These are phyloP conservation scores for Tyrophagus putrescentiae DNA, from an alignment of 1,140 invertebrate species.

Conservation along the genomic window DNA sequence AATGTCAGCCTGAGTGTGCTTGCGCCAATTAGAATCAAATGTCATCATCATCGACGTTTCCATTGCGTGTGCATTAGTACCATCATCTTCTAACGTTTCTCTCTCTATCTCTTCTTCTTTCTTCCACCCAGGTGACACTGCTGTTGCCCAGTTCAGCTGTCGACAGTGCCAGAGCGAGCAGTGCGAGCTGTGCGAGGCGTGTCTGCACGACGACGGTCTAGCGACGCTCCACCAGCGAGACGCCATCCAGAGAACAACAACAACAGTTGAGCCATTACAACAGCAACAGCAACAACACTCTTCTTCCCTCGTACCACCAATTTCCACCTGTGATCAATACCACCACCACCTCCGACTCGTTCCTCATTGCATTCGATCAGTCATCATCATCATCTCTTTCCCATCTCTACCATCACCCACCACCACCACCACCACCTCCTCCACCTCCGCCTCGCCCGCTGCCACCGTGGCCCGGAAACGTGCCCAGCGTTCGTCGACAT, in stretches of 20 bases:
- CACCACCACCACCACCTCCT: slow-evolving; percentile 1
- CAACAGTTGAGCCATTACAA: too few species aligned
- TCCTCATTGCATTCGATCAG: neutral
- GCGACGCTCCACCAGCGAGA: neutral
- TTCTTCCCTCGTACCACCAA: too few species aligned
- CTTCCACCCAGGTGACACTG: too few species aligned
- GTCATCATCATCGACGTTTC: too few species aligned
- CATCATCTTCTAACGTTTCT: too few species aligned
- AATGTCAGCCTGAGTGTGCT: too few species aligned
- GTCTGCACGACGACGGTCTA: slow-evolving; percentile 32
- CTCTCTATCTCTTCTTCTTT: too few species aligned
- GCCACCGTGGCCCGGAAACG: neutral
- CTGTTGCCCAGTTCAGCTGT: slow-evolving; percentile 32
- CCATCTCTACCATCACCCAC: neutral
- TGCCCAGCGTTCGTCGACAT: neutral
- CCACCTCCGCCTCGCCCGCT: neutral
- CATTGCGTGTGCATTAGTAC: too few species aligned
- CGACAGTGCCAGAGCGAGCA: slow-evolving; percentile 34
- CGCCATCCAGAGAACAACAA: neutral
- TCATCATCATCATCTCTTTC: slow-evolving; percentile 5
- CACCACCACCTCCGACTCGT: neutral
- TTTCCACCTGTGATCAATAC: too few species aligned
- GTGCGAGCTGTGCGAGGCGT: slow-evolving; percentile 33
- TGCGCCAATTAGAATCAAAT: too few species aligned
- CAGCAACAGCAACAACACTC: neutral